Evolutionary conservation across 1,140 invertebrate genomes (phyloP), one percentile per base, ranked within the genome.

Genomic region (Papilio xuthus): DNA sequence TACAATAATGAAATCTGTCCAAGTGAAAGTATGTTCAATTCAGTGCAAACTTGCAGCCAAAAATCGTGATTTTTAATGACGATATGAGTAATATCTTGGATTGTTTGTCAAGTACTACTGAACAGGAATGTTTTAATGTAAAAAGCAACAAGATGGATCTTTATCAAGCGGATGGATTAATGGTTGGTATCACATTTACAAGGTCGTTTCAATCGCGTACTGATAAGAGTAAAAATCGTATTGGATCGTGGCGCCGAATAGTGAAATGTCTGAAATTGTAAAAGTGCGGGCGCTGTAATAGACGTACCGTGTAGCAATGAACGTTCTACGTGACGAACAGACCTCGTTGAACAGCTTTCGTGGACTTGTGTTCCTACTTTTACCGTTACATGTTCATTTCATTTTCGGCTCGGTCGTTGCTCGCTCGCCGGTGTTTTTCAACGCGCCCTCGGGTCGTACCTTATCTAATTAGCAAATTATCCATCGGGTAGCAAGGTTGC

Each of bases 381-480:
- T 93, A 93, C 91, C 92, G 92, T 93, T 93, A 92, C 86, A 83
- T 88, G 86, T 89, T 93, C 92, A 93, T 93, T 93, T 93, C 85
- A 84, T 86, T 90, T 87, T 81, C 84, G 86, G 85, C 87, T 86
- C 86, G 88, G 85, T 80, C 86, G 87, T 89, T 82, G 88, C 82
- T 85, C 80, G 85, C 85, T 84, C 85, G 86, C 85, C 83, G 80
- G 76, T 81, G 70, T 80, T 83, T 80, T 77, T 83, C 78, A 83
- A 77, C 41, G 80, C 70, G 50, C 78, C 80, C 84, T 28, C 81
- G 78, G 79, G 81, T 80, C 76, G 83, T 82, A 86, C 82, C 78
- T 87, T 85, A 85, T 85, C 82, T 87, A 88, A 90, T 89, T 90
- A 88, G 85, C 82, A 78, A 84, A 80, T 86, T 82, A 41, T 74